These are phyloP conservation scores for Sebastes kiyomatsui DNA, from an alignment of 2,797 vertebrate species.

Conservation along the genomic window DNA sequence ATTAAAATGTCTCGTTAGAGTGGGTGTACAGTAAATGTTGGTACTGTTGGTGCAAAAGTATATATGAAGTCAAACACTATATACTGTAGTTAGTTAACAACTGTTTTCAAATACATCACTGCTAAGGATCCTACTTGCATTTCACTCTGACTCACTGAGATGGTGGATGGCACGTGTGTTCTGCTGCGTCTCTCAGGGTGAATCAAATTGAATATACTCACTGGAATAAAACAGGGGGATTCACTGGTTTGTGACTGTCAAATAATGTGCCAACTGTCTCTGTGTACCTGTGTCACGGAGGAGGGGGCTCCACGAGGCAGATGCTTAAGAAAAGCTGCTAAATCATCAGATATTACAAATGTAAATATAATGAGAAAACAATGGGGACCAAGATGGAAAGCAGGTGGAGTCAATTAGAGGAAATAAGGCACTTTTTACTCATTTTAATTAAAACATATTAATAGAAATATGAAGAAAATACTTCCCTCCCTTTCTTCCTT, in stretches of 20 bases:
- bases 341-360: constrained; percentile 53
- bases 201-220: constrained; percentile 53
- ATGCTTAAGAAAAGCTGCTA: constrained; percentile 30
- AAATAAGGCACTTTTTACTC: neutral
- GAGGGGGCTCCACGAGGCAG: constrained; percentile 16
- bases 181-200: constrained; percentile 26
- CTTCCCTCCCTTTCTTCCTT: neutral
- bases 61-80: neutral
- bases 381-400: constrained; percentile 16
- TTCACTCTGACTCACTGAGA: constrained; percentile 26
- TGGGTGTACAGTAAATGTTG: neutral
- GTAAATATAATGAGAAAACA: constrained; percentile 57
- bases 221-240: constrained; percentile 47
- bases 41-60: neutral
- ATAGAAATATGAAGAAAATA: neutral
- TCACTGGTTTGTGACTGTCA: constrained; percentile 58
- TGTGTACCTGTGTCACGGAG: constrained; percentile 40
- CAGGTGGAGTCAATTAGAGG: constrained; percentile 50
- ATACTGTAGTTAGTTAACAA: neutral
- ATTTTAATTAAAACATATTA: constrained; percentile 12
- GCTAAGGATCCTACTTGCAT: neutral
- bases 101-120: constrained; percentile 1
- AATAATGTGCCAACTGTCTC: constrained; percentile 60
- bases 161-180: constrained; percentile 45
- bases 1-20: neutral